Evolutionary conservation across 1,140 invertebrate genomes (phyloP).

Genomic region (Belonocnema kinseyi): DNA sequence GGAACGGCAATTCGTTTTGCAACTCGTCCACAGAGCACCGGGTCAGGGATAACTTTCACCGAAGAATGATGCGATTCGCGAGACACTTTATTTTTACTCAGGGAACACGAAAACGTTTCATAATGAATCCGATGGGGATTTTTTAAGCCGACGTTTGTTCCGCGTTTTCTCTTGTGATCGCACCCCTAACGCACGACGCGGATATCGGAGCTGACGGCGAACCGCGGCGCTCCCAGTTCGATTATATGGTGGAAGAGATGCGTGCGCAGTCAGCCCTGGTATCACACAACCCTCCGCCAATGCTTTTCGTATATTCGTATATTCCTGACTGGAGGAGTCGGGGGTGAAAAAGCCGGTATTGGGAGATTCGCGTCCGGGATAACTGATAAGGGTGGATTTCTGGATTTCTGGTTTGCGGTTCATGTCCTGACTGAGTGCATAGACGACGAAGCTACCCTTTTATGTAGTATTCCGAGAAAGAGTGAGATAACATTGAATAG

Average conservation of each 20-base stretch:
- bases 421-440: background rate
- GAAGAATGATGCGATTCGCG: background rate
- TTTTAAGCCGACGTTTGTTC: slow-evolving; percentile 43
- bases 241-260: slow-evolving; percentile 70
- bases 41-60: slow-evolving; percentile 1
- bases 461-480: background rate
- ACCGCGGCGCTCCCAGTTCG: slow-evolving; percentile 74
- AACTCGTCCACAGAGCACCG: slow-evolving; percentile 20
- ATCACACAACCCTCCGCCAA: slow-evolving; percentile 26
- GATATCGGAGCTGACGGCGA: slow-evolving; percentile 55
- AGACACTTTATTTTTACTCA: background rate
- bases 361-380: slow-evolving; percentile 56
- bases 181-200: slow-evolving; percentile 28
- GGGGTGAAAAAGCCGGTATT: slow-evolving; percentile 40
- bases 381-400: slow-evolving; percentile 18
- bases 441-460: background rate
- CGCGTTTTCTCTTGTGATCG: background rate
- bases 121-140: slow-evolving; percentile 11
- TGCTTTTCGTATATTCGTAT: background rate
- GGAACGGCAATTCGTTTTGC: slow-evolving; percentile 12
- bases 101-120: background rate
- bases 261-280: slow-evolving; percentile 64
- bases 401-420: slow-evolving; percentile 16
- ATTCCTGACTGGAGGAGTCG: background rate
- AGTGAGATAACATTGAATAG: background rate